Conservation (phyloP, 2,113 vertebrate species). For the Meriones unguiculatus region DNA sequence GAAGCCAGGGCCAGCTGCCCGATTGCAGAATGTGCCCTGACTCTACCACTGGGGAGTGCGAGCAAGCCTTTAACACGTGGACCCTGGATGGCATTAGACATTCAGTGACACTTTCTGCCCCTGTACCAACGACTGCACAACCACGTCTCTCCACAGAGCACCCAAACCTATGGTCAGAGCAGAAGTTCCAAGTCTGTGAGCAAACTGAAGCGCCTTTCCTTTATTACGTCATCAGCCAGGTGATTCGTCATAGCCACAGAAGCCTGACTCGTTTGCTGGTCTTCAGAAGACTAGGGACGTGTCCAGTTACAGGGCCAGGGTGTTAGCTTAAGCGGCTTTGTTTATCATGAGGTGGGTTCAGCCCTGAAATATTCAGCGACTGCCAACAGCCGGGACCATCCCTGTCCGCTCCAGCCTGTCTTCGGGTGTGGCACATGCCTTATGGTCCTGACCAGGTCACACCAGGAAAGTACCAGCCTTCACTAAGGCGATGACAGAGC, state of each 20-base stretch:
- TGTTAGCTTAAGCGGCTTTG: background rate
- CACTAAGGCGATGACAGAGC: background rate
- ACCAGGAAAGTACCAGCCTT: background rate
- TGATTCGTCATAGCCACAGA: background rate
- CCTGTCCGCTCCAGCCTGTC: background rate
- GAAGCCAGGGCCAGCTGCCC: background rate
- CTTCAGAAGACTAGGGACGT: background rate
- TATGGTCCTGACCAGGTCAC: background rate
- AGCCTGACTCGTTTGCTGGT: background rate
- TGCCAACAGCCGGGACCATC: fast-evolving
- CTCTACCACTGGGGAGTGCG: fast-evolving
- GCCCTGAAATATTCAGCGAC: background rate
- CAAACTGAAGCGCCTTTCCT: background rate
- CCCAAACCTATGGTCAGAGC: background rate
- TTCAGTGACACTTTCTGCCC: background rate
- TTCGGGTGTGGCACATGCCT: background rate
- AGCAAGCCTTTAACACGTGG: background rate
- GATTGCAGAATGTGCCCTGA: fast-evolving
- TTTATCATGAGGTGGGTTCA: background rate
- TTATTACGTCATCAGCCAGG: background rate
- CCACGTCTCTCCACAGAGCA: no score
- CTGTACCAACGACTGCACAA: no score
- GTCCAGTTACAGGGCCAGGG: background rate
- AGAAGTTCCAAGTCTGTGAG: background rate
- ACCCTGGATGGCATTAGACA: background rate